phyloP scores from a whole-genome alignment of 2,888 invertebrate genomes.

The Nomada goodeniana region DNA sequence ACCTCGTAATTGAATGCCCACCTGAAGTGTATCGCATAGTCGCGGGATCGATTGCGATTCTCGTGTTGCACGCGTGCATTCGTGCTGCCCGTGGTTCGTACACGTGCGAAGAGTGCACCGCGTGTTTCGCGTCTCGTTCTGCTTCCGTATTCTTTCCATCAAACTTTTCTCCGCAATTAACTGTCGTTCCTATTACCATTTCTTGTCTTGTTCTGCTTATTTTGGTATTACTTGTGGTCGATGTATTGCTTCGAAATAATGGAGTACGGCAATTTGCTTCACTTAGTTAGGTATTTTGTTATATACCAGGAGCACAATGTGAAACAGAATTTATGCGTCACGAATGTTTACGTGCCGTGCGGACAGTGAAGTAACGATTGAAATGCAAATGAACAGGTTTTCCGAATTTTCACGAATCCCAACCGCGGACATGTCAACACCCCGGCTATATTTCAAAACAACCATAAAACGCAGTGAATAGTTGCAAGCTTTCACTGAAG shows the following conservation, averaged over 20 bases:
- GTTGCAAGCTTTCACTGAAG: constrained; percentile 60
- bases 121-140: background rate
- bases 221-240: no score
- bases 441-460: background rate
- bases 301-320: no score
- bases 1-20: constrained; percentile 69
- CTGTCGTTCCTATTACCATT: background rate
- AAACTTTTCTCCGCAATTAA: background rate
- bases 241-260: no score
- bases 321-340: no score
- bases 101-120: background rate
- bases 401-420: background rate
- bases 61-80: constrained; percentile 42
- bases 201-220: no score
- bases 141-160: background rate
- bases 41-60: constrained; percentile 61
- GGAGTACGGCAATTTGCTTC: no score
- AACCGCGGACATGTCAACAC: background rate
- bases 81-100: background rate
- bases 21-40: constrained; percentile 35
- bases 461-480: constrained; percentile 50
- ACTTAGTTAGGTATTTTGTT: no score
- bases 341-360: no score
- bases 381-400: background rate
- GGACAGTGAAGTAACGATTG: no score